Base-by-base conservation (phyloP, 2,888 invertebrate genomes). In the Esperia sulphurella region DNA sequence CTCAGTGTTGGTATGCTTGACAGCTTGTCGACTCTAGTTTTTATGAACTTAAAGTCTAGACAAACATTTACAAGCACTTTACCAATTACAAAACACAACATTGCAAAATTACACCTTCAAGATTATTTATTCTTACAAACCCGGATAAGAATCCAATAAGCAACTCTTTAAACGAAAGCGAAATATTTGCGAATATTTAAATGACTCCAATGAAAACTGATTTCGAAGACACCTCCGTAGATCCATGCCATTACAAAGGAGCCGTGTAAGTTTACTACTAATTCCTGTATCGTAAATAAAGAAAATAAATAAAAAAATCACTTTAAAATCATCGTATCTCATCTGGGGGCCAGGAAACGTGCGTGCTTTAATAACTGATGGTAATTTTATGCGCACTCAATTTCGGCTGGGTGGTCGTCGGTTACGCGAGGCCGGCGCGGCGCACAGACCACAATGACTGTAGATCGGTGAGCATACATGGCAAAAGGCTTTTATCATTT, bases 321-420 rank as follows among this genome's bases (percentile, higher is more conserved):
- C 51, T 59, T 45, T 53, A 57, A 57, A 58, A 55, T 54, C 62
- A 53, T 52, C 61, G 55, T 54, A 65, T 61, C 63, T 66, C 61
- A 71, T 67, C 53, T 39, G 55, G 44, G 28, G 35, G 43, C 52
- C 49, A 58, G 51, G 58, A 61, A 56, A 62, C 54, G 60, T 51
- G 62, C 59, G 57, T 53, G 59, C 59, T 67, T 68, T 63, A 68
- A 67, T 72, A 72, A 79, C 65, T 66, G 74, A 79, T 79, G 72
- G 65, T 71, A 69, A 77, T 77, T 75, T 78, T 77, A 79, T 79
- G 76, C 75, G 58, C 45, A 59, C 53, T 61, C 63, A 56, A 63
- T 69, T 63, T 69, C 48, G 55, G 51, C 48, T 69, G 76, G 75
- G 74, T 71, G 78, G 75, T 71, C 74, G 62, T 41, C 10, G 28